Conservation (phyloP, 2,888 invertebrate genomes). For the Dorcus hopei region DNA sequence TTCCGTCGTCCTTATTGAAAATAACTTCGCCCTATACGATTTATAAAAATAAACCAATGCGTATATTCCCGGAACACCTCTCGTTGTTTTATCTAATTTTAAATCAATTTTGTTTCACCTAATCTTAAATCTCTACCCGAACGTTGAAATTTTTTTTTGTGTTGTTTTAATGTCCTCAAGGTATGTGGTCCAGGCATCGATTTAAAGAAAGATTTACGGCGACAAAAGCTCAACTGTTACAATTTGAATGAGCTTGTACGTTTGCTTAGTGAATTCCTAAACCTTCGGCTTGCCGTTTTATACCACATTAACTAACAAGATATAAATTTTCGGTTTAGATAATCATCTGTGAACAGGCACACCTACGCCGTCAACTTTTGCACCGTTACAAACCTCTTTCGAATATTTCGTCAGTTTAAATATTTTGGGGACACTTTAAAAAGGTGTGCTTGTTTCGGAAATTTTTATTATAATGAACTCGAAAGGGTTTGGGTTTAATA, state of each 20-base stretch:
- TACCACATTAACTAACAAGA: not conserved
- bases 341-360: not conserved
- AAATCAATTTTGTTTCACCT: slow-evolving; percentile 9
- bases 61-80: slow-evolving; percentile 5
- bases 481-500: too few species aligned
- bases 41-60: not conserved
- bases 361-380: too few species aligned
- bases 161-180: not conserved
- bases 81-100: slow-evolving; percentile 5
- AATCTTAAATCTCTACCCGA: slow-evolving; percentile 5
- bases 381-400: too few species aligned
- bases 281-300: slow-evolving; percentile 4
- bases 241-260: slow-evolving; percentile 7
- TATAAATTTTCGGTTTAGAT: slow-evolving; percentile 3
- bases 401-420: too few species aligned
- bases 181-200: slow-evolving; percentile 8
- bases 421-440: too few species aligned
- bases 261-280: not conserved
- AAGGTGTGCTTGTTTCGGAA: too few species aligned
- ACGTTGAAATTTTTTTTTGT: not conserved
- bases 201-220: slow-evolving; percentile 7
- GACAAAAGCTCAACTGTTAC: not conserved
- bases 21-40: too few species aligned
- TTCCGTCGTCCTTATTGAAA: too few species aligned
- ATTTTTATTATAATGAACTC: too few species aligned